A percentile compares a stretch with the other conserved stretches of the same genome.
phyloP scores from a whole-genome alignment of 53 echinoderm and acorn worm species.

The Crossaster papposus region DNA sequence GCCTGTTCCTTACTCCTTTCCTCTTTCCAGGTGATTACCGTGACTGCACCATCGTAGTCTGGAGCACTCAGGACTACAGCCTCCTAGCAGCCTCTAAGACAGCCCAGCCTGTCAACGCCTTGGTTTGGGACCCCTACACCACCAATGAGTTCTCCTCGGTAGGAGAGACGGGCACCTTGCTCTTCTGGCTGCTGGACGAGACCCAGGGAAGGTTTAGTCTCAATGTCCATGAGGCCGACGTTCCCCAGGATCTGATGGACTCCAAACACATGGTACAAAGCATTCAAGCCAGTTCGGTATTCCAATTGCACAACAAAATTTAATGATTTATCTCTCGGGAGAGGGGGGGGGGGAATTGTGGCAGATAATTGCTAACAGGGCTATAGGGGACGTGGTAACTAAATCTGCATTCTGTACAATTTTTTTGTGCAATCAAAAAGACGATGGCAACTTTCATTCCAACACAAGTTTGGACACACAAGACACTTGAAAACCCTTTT shows the following conservation, averaged over 20 bases:
- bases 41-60: constrained; percentile 84
- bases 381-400: too few species aligned
- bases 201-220: constrained; percentile 82
- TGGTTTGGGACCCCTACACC: constrained; percentile 94
- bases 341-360: too few species aligned
- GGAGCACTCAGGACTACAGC: constrained; percentile 91
- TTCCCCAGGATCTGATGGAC: constrained; percentile 84
- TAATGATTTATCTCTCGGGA: too few species aligned
- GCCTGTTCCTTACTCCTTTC: too few species aligned
- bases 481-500: too few species aligned
- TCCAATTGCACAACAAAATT: too few species aligned
- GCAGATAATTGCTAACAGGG: too few species aligned
- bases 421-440: too few species aligned
- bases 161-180: constrained; percentile 87
- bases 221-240: constrained; percentile 89
- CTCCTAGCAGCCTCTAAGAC: constrained; percentile 89
- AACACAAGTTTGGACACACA: too few species aligned
- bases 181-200: constrained; percentile 98
- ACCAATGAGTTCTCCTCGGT: constrained; percentile 93
- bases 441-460: too few species aligned
- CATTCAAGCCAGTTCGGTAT: neutral
- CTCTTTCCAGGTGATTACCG: constrained; percentile 83
- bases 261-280: constrained; percentile 78
- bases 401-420: too few species aligned
- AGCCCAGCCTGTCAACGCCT: constrained; percentile 83